Base-by-base conservation (phyloP, 2,888 invertebrate genomes). In the Ormia ochracea region DNA sequence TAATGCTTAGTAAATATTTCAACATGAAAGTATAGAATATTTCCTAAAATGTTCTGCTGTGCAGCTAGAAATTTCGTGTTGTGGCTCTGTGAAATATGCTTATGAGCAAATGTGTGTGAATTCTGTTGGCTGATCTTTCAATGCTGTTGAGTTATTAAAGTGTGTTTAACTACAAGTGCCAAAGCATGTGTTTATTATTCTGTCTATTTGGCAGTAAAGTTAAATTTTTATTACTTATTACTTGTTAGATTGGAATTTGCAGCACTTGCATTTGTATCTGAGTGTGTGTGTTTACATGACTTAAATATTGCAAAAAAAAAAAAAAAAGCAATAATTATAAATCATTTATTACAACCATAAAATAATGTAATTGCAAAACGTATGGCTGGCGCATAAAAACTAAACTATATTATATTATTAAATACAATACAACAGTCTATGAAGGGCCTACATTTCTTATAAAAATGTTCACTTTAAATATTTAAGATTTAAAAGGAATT, bases 1-100 rank as follows among this genome's bases (percentile, higher is more conserved):
- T 59, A 61, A 61, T 72, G 45, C 26, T 61, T 45, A 73, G 19
- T 48, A 73, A 68, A 73, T 66, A 14, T 17, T 41, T 6, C 14
- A 17, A 28, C 4, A 14, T 6, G 21, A 12, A 63, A 63, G 54
- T 54, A 17, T 10, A 33, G 19, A n/a, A 43, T 26, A 41, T 50
- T 43, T 73, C 48, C 70, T 59, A 50, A 59, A 59, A 6, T 26
- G 52, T 12, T 61, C 43, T 23, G 21, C 23, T 63, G 54, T 33
- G 33, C 54, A 63, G 14, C 52, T 36, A 28, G 26, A 28, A 17
- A 21, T 43, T 50, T 56, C 19, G 43, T 56, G n/a, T 21, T 10
- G 17, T 65, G 36, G 12, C 28, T 50, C 26, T 41, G 7, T 26
- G 26, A 19, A 66, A 66, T 14, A 19, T 28, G 28, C 19, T 28